Percentiles rank a stretch among this genome's conserved stretches.
phyloP scores from a whole-genome alignment of 2,113 vertebrate genomes.

The Macaca fascicularis region DNA sequence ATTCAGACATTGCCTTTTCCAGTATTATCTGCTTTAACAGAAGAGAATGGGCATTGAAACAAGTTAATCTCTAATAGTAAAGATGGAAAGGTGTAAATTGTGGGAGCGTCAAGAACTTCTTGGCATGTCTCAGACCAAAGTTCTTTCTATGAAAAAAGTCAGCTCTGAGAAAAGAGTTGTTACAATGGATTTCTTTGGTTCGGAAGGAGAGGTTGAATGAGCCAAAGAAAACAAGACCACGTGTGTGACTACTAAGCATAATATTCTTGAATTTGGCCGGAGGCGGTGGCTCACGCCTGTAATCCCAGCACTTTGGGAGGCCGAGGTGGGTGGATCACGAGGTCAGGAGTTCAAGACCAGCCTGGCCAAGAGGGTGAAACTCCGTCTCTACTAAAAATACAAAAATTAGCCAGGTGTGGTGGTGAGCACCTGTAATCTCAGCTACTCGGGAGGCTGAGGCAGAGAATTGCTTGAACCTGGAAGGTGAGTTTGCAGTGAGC shows the following conservation, averaged over 20 bases:
- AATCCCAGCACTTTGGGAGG: too few relatives aligned
- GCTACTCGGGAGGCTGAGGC: too few relatives aligned
- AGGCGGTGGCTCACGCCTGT: too few relatives aligned
- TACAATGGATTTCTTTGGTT: neutral
- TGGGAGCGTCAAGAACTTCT: neutral
- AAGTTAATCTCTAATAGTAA: neutral
- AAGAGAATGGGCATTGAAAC: neutral
- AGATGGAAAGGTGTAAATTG: neutral
- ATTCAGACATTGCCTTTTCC: neutral
- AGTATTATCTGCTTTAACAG: neutral
- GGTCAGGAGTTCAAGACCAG: too few relatives aligned
- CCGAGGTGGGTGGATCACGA: too few relatives aligned
- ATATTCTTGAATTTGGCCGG: neutral
- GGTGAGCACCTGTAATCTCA: too few relatives aligned
- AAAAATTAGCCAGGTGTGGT: too few relatives aligned
- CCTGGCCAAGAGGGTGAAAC: too few relatives aligned
- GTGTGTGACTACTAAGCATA: neutral
- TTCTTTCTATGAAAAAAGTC: neutral
- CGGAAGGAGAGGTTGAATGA: neutral
- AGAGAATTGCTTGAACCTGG: too few relatives aligned
- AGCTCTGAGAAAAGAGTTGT: neutral
- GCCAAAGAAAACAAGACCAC: neutral
- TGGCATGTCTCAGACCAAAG: neutral
- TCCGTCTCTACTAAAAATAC: too few relatives aligned
- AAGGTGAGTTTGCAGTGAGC: too few relatives aligned